Conservation (phyloP, 2,888 invertebrate species). For the Lampropteryx suffumata region DNA sequence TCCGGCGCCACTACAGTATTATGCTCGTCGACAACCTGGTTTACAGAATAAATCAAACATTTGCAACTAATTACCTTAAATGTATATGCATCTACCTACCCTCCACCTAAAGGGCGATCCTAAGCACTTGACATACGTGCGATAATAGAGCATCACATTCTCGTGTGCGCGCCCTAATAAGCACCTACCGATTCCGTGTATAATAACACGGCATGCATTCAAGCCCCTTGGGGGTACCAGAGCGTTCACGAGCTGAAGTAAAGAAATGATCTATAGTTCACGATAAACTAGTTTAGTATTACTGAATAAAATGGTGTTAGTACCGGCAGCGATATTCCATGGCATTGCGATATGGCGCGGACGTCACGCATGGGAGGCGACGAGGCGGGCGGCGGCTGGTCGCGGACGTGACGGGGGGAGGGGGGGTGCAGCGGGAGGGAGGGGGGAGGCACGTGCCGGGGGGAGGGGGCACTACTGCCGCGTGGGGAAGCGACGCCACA, state of each 20-base stretch:
- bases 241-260: slow-evolving; percentile 29
- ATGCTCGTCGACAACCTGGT: slow-evolving; percentile 93
- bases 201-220: slow-evolving; percentile 54
- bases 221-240: slow-evolving; percentile 38
- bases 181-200: slow-evolving; percentile 48
- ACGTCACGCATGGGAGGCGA: slow-evolving; percentile 72
- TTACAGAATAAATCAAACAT: slow-evolving; percentile 12
- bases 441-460: slow-evolving; percentile 37
- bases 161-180: slow-evolving; percentile 48
- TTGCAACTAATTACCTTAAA: neutral
- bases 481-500: slow-evolving; percentile 56
- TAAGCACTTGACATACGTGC: slow-evolving; percentile 34
- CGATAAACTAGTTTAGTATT: slow-evolving; percentile 66
- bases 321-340: slow-evolving; percentile 84
- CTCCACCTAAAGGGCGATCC: slow-evolving; percentile 30
- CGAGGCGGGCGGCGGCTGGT: slow-evolving; percentile 67
- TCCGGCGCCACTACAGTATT: slow-evolving; percentile 87
- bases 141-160: slow-evolving; percentile 30
- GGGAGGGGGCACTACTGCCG: slow-evolving; percentile 37
- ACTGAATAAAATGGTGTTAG: slow-evolving; percentile 82
- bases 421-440: slow-evolving; percentile 36
- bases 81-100: slow-evolving; percentile 17
- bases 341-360: slow-evolving; percentile 79
- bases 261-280: slow-evolving; percentile 45
- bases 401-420: slow-evolving; percentile 55